Conservation (phyloP, 2,888 invertebrate genomes). For the Laothoe populi region DNA sequence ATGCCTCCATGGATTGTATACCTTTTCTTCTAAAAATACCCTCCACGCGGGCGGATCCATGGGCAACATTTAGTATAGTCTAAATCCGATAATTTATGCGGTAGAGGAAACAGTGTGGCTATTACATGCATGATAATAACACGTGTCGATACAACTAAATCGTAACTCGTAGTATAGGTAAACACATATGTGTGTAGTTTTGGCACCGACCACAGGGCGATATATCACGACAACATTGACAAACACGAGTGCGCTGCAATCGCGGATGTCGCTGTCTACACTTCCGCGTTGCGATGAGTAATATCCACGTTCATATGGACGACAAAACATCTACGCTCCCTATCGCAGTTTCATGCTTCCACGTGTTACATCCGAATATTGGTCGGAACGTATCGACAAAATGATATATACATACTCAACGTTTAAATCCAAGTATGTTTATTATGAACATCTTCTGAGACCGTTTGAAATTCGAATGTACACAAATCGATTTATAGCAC, state of each 20-base stretch:
- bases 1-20: no score
- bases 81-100: no score
- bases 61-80: no score
- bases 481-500: neutral
- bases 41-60: no score
- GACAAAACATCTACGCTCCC: conserved; percentile 28
- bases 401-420: neutral
- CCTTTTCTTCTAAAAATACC: no score
- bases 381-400: conserved; percentile 1
- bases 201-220: conserved; percentile 62
- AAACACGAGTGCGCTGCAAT: conserved; percentile 69
- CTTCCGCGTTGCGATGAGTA: conserved; percentile 72
- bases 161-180: conserved; percentile 53
- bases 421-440: neutral
- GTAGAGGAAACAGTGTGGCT: no score
- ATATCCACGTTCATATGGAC: conserved; percentile 50
- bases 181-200: conserved; percentile 57
- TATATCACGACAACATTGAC: conserved; percentile 72
- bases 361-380: conserved; percentile 16
- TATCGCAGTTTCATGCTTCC: conserved; percentile 26
- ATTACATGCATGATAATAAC: no score
- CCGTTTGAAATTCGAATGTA: no score
- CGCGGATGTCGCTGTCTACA: conserved; percentile 72
- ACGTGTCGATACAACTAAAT: conserved; percentile 35
- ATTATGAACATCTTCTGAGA: neutral